Conservation (phyloP, 2,888 invertebrate genomes). For the Calameuta idolon region DNA sequence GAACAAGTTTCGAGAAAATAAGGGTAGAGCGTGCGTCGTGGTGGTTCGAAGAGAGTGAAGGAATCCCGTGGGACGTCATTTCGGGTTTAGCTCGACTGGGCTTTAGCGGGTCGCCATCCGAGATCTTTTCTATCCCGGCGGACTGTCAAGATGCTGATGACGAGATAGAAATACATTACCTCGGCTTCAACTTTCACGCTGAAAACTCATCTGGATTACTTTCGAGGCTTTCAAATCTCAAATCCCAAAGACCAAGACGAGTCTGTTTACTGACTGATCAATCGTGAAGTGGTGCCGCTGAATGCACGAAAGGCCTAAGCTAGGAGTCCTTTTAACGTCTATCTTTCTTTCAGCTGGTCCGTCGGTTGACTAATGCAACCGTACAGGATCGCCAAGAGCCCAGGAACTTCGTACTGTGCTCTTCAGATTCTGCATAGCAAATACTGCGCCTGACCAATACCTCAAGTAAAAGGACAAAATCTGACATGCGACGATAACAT, state of each 20-base stretch:
- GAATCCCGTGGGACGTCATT: constrained; percentile 1
- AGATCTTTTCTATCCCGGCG: not conserved
- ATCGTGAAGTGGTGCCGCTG: not conserved
- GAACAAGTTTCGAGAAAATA: not conserved
- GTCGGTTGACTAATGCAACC: not conserved
- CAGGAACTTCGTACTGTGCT: not conserved
- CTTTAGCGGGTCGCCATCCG: not conserved
- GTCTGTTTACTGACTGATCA: not conserved
- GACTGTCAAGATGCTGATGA: constrained; percentile 7
- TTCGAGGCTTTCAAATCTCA: not conserved
- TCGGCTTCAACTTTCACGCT: not conserved
- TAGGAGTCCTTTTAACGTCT: not conserved
- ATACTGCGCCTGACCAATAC: not conserved
- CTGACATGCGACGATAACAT: not conserved
- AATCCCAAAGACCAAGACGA: not conserved
- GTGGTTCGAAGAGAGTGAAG: constrained; percentile 1
- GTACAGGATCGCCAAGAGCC: not conserved
- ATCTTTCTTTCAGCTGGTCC: not conserved
- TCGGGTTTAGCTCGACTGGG: not conserved
- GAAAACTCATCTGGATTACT: not conserved
- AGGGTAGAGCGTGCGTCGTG: not conserved
- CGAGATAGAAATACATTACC: constrained; percentile 10
- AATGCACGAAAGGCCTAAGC: not conserved
- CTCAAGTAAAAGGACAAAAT: not conserved
- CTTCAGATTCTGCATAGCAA: not conserved